Base-by-base conservation (phyloP, 2,888 invertebrate genomes). In the Drosophila parthenogenetica region DNA sequence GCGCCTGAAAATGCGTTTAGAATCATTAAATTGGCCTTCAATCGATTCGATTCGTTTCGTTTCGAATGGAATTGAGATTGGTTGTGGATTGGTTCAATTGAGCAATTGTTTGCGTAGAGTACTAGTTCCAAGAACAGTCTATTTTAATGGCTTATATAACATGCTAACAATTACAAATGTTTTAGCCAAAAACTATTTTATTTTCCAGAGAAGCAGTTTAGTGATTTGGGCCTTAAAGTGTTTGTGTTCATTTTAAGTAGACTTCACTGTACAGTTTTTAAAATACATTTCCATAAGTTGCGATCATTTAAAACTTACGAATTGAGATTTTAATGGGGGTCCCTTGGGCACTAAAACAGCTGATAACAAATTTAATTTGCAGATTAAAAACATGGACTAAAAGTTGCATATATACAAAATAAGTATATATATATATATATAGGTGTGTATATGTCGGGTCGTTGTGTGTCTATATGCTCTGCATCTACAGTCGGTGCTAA, bases 1-100 rank as follows among this genome's bases (percentile, higher is more conserved):
- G 61, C 63, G 68, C 42, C 53, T 51, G 61, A 49, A 53, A 70
- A 66, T 84, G 81, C 57, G 81, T 60, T 84, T 69, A 68, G 82
- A 82, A 82, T 82, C 70, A 64, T 76, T 81, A 84, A 87, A 74
- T 59, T 79, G 82, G 54, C 82, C 79, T 65, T 71, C 46, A 73
- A 73, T 81, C 62, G 67, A 19, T 16, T 51, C 46, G 22, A 22
- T 22, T 5, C 62, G 67, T 17, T 16, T 51, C 46, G 22, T 5
- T 22, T 5, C 46, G 25, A 46, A 61, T 67, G n/a, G 37, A 37
- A 55, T 29, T 14, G 49, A 32, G 32, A 43, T 25, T 37, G 60
- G 4, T 16, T 48, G 5, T 13, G 22, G 50, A 13, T 22, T 55
- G 43, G 22, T 45, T 55, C 43, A 43, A 43, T 35, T 43, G 60